Evolutionary conservation across 2,113 vertebrate species (phyloP).

Genomic region (Phrynocephalus versicolor): DNA sequence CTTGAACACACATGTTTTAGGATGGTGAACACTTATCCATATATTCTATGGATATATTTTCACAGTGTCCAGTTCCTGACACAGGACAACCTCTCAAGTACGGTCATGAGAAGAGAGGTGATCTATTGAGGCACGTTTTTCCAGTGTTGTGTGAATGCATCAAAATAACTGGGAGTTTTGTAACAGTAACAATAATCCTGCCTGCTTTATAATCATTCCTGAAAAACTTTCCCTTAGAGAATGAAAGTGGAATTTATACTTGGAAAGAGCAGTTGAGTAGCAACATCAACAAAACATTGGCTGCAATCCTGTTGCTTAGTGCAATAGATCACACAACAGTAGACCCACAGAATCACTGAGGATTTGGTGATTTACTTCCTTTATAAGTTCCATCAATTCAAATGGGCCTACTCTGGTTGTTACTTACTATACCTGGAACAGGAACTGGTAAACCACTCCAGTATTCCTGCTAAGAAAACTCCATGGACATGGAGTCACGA

Average conservation of each 20-base stretch:
- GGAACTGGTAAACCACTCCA: too few species aligned
- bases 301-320: too few species aligned
- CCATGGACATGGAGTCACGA: too few species aligned
- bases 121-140: background rate
- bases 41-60: constrained; percentile 18
- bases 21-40: constrained; percentile 13
- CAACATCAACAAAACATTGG: background rate
- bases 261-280: background rate
- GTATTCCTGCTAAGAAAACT: too few species aligned
- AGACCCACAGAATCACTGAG: too few species aligned
- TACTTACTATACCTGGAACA: too few species aligned
- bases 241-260: background rate
- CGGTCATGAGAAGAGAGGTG: background rate
- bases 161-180: background rate
- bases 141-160: background rate
- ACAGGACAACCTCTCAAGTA: background rate
- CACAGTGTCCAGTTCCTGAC: background rate
- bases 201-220: background rate
- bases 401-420: too few species aligned
- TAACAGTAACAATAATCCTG: background rate
- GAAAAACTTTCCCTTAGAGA: background rate
- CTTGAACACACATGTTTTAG: constrained; percentile 28
- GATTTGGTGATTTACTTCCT: too few species aligned
- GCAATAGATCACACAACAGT: too few species aligned
- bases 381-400: too few species aligned